Conservation (phyloP, 2,797 vertebrate species). For the Mus spretus region DNA sequence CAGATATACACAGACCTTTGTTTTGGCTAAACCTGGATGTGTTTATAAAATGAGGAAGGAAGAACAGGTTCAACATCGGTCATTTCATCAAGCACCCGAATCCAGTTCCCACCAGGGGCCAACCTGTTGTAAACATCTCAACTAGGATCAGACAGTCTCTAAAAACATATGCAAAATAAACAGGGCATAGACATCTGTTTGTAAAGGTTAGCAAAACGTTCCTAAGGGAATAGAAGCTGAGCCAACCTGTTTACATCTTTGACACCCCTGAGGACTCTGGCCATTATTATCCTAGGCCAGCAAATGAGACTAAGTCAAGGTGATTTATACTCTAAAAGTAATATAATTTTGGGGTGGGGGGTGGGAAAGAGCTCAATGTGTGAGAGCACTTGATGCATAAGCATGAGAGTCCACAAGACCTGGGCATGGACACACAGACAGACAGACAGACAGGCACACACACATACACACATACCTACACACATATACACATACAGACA, state of each 20-base stretch:
- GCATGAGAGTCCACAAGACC: not conserved
- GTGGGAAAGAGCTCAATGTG: not conserved
- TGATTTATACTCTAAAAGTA: not conserved
- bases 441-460: not conserved
- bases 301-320: not conserved
- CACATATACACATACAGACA: too few species aligned
- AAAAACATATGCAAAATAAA: not conserved
- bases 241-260: not conserved
- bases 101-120: not conserved
- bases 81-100: not conserved
- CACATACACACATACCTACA: too few species aligned
- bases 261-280: fast-evolving
- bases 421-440: not conserved
- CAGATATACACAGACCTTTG: not conserved
- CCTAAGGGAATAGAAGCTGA: not conserved
- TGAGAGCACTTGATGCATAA: not conserved
- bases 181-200: not conserved
- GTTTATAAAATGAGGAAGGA: not conserved
- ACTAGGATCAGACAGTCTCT: not conserved
- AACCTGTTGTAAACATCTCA: not conserved
- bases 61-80: not conserved
- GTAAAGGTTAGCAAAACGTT: not conserved
- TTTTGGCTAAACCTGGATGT: not conserved
- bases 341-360: not conserved
- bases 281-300: too few species aligned